A percentile compares a stretch with the other conserved stretches of the same genome.
These are phyloP conservation scores for Coenobita brevimanus DNA, from an alignment of 1,140 invertebrate species.

Conservation along the genomic window DNA sequence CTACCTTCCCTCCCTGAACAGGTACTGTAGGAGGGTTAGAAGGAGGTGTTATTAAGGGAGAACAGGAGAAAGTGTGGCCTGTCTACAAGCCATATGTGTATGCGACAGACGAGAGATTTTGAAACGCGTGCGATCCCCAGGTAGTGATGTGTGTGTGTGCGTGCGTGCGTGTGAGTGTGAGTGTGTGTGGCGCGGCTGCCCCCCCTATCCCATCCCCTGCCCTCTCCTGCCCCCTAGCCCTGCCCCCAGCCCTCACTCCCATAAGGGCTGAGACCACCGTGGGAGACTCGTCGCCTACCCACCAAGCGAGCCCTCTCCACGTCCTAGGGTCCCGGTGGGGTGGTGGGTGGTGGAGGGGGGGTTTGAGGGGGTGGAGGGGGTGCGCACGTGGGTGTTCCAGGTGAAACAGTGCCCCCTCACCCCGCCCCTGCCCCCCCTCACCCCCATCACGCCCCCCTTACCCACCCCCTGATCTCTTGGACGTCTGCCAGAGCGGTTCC, in stretches of 20 bases:
- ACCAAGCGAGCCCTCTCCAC: neutral
- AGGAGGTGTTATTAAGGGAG: no score
- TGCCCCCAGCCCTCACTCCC: neutral
- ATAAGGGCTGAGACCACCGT: conserved; percentile 3
- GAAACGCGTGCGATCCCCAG: no score
- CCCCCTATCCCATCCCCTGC: neutral
- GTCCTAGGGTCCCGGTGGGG: neutral
- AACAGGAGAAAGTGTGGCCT: no score
- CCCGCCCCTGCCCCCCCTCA: neutral
- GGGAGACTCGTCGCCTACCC: neutral
- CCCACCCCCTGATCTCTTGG: neutral
- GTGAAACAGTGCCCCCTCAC: conserved; percentile 19
- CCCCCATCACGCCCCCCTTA: neutral
- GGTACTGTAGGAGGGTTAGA: no score
- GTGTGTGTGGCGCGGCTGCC: conserved; percentile 5
- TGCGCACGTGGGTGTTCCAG: conserved; percentile 36
- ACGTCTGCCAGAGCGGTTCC: neutral
- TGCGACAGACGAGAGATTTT: no score
- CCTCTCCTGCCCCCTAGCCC: neutral
- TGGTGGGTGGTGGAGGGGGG: neutral
- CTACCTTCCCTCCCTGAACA: no score
- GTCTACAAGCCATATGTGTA: no score
- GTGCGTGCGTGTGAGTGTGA: conserved; percentile 33
- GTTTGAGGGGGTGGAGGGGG: neutral
- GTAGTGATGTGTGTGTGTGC: neutral